These are phyloP conservation scores for Tineola bisselliella DNA, from an alignment of 2,888 invertebrate species.

Conservation along the genomic window DNA sequence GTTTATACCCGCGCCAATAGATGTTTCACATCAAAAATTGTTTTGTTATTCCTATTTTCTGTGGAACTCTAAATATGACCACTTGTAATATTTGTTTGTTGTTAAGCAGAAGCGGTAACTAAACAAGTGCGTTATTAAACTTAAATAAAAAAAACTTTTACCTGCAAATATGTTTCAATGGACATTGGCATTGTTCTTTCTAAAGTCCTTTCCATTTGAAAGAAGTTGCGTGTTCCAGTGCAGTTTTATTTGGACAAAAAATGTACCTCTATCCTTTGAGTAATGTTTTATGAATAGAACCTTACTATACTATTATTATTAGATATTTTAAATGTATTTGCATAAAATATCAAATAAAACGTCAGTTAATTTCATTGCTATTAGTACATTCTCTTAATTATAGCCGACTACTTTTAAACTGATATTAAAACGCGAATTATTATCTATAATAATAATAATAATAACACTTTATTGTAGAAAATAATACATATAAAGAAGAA, in stretches of 20 bases:
- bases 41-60: too few relatives aligned
- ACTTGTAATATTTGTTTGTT: background rate
- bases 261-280: background rate
- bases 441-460: too few relatives aligned
- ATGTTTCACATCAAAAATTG: too few relatives aligned
- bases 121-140: background rate
- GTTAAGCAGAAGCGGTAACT: background rate
- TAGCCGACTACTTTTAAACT: too few relatives aligned
- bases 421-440: too few relatives aligned
- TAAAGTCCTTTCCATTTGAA: background rate
- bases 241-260: background rate
- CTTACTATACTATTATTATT: background rate
- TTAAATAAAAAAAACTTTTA: background rate
- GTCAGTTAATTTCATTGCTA: too few relatives aligned
- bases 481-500: too few relatives aligned
- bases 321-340: too few relatives aligned
- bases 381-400: too few relatives aligned
- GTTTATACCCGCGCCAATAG: too few relatives aligned
- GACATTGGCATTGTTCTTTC: background rate
- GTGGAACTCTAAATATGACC: background rate
- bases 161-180: slow-evolving; percentile 6
- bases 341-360: too few relatives aligned
- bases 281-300: background rate
- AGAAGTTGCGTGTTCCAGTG: background rate
- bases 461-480: too few relatives aligned